Percentiles rank a stretch among this genome's conserved stretches.
These are phyloP conservation scores for Harpalus rufipes DNA, from an alignment of 2,888 invertebrate species.

Conservation along the genomic window DNA sequence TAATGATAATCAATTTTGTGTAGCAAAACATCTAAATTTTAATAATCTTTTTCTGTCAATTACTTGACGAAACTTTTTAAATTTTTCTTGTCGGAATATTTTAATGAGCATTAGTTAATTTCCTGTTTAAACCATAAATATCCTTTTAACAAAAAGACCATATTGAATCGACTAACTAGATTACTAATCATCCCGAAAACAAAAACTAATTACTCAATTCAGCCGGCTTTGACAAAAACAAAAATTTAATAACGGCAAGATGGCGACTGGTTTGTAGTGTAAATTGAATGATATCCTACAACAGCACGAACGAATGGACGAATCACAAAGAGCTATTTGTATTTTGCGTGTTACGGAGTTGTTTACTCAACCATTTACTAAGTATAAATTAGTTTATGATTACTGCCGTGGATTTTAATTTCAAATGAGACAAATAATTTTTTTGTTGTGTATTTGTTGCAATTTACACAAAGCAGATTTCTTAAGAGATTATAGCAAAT, in stretches of 20 bases:
- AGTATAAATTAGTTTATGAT: conserved; percentile 54
- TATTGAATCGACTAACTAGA: conserved; percentile 25
- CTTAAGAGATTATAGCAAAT: conserved; percentile 20
- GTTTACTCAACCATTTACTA: conserved; percentile 33
- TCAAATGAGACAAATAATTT: conserved; percentile 51
- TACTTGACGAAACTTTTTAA: background rate
- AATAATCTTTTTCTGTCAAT: background rate
- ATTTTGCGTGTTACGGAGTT: conserved; percentile 28
- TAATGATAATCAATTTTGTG: no score
- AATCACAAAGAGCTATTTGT: conserved; percentile 47
- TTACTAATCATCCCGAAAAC: conserved; percentile 3
- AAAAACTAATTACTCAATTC: conserved; percentile 48
- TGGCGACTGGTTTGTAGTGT: conserved; percentile 68
- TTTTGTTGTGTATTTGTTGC: conserved; percentile 24
- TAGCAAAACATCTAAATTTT: background rate
- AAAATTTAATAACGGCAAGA: conserved; percentile 27
- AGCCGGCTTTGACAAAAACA: conserved; percentile 42
- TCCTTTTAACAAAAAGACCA: background rate
- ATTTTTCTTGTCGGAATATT: background rate
- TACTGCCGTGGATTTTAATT: conserved; percentile 47
- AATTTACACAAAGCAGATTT: background rate
- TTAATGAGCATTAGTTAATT: conserved; percentile 17
- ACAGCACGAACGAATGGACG: background rate
- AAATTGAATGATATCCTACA: conserved; percentile 73
- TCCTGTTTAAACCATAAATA: conserved; percentile 22